Conservation (phyloP, 2,113 vertebrate genomes). For the Saguinus midas region DNA sequence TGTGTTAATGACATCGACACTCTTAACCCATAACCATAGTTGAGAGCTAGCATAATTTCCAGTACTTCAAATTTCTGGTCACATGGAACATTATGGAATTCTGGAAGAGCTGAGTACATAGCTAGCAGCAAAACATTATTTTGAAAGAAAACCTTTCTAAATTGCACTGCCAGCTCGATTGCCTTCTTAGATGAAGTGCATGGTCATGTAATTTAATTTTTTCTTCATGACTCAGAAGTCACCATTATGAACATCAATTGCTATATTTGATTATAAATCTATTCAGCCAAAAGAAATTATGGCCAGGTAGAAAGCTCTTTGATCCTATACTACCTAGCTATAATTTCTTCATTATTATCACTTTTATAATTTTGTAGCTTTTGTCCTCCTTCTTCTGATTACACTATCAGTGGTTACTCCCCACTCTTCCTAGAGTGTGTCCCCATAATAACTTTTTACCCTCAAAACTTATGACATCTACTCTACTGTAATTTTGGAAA, state of each 20-base stretch:
- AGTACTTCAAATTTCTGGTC: neutral
- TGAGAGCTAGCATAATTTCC: neutral
- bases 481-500: neutral
- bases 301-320: neutral
- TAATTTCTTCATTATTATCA: neutral
- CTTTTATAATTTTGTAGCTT: neutral
- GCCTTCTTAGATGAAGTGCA: neutral
- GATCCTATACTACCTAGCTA: neutral
- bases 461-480: neutral
- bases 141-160: conserved; percentile 12
- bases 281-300: conserved; percentile 22
- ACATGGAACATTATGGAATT: neutral
- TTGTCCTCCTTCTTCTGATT: neutral
- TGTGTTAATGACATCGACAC: neutral
- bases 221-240: conserved; percentile 28
- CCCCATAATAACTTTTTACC: neutral
- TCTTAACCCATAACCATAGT: neutral
- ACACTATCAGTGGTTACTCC: neutral
- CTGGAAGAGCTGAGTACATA: neutral
- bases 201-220: conserved; percentile 11
- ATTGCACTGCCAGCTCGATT: neutral
- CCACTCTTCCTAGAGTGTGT: neutral
- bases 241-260: neutral
- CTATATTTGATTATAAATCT: neutral
- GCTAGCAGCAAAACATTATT: neutral